Evolutionary conservation across 2,888 invertebrate species (phyloP).

Genomic region (Drosophila macrospina): DNA sequence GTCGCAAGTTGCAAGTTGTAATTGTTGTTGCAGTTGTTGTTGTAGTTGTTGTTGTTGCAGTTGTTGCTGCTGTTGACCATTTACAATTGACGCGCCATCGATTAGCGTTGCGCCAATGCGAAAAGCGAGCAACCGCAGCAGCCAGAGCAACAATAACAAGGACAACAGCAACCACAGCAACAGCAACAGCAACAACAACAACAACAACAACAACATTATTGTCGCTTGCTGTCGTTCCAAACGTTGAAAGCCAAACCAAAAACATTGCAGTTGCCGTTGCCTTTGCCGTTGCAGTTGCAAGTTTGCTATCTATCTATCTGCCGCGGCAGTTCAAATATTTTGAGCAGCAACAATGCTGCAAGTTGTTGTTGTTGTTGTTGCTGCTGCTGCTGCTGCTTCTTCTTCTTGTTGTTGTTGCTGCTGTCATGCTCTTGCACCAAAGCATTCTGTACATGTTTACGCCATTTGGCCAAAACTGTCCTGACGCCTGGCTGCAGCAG

Average conservation of each 20-base stretch:
- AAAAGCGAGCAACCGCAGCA: slow-evolving; percentile 49
- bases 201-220: slow-evolving; percentile 21
- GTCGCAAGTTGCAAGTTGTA: slow-evolving; percentile 20
- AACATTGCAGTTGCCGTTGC: slow-evolving; percentile 13
- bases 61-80: slow-evolving; percentile 32
- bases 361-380: slow-evolving; percentile 21
- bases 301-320: slow-evolving; percentile 34
- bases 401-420: slow-evolving; percentile 10
- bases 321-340: slow-evolving; percentile 35
- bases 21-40: background rate
- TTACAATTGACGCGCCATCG: slow-evolving; percentile 53
- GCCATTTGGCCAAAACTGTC: slow-evolving; percentile 60
- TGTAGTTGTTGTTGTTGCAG: slow-evolving; percentile 9
- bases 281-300: slow-evolving; percentile 19
- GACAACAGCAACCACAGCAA: slow-evolving; percentile 1
- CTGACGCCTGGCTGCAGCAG: background rate
- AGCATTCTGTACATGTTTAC: slow-evolving; percentile 79
- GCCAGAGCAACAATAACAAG: slow-evolving; percentile 32
- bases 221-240: slow-evolving; percentile 55
- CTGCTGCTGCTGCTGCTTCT: slow-evolving; percentile 1
- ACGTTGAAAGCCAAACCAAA: slow-evolving; percentile 41
- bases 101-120: slow-evolving; percentile 56
- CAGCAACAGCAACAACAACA: slow-evolving; percentile 6
- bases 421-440: slow-evolving; percentile 42
- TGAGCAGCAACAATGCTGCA: slow-evolving; percentile 16